Conservation (phyloP, 2,888 invertebrate genomes). For the Zele albiditarsus region DNA sequence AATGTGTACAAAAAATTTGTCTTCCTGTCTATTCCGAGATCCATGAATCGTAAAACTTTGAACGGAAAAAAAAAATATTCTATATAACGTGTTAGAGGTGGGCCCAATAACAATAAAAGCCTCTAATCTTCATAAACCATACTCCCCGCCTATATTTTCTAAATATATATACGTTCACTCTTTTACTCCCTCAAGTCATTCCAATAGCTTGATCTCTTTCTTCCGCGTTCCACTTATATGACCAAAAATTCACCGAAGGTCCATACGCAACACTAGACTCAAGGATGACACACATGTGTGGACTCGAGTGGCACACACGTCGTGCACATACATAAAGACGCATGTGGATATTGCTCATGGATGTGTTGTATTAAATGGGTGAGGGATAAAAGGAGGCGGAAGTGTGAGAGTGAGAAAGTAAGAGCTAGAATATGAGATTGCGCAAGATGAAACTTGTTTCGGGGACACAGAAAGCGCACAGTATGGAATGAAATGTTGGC, state of each 20-base stretch:
- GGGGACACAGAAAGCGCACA: not conserved
- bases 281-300: constrained; percentile 14
- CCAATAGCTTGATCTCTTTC: constrained; percentile 14
- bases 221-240: constrained; percentile 38
- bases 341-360: constrained; percentile 54
- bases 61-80: not conserved
- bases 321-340: constrained; percentile 5
- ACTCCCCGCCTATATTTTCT: constrained; percentile 41
- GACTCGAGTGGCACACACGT: constrained; percentile 11
- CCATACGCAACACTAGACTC: constrained; percentile 28
- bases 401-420: constrained; percentile 19
- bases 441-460: not conserved
- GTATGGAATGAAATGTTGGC: constrained; percentile 21
- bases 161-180: constrained; percentile 3
- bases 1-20: too few species aligned
- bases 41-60: not conserved
- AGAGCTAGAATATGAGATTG: constrained; percentile 3
- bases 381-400: constrained; percentile 36
- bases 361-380: constrained; percentile 18
- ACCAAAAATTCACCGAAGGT: constrained; percentile 37
- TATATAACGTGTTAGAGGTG: not conserved
- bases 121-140: constrained; percentile 59
- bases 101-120: constrained; percentile 59
- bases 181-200: constrained; percentile 1
- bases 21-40: too few species aligned